Evolutionary conservation across 1,140 invertebrate species (phyloP), one percentile per base, ranked within the genome.

Genomic region (Neodiprion lecontei): DNA sequence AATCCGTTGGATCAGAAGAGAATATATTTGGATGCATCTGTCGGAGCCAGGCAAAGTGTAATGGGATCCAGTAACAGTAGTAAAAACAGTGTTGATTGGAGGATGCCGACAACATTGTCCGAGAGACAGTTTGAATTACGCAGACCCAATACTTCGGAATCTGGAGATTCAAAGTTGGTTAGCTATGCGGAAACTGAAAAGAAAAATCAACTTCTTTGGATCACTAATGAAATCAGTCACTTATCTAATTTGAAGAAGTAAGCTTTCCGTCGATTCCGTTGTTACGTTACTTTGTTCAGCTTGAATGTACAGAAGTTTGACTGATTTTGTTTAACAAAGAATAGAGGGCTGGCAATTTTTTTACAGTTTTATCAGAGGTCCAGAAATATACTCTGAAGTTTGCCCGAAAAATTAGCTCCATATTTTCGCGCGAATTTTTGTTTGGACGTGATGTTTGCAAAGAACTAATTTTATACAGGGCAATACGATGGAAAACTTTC

Each of bases 201-300:
- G 75, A 87, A 83, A 76, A 90, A 89, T 79, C 89, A 90, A 70
- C 74, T 90, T 11, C 79, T 86, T 14, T 90, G 89, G 89, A 90
- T 90, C 48, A 88, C 85, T n/a, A 89, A 85, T 75, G 88, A 90
- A 78, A 90, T 91, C 11, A 85, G 84, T 73, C 89, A 90, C 76
- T 76, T 91, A 3, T 87, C 83, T 17, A 89, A 89, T 77, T 78
- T 91, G 8, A 90, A 90, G 79, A 86, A 85, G 83, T 88, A 78
- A 23, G 78, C 82, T 47, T 61, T 61, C 50, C 10, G 10, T 53
- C 50, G 1, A 11, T 53, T 53, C n/a, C 50, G 17, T 21, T 21
- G 17, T 21, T 21, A 21, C 17, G 17, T 21, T 21, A 21, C 17
- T 21, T 21, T 21, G 17, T 21, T 21, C 17, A 21, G 17, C 17